A percentile compares a stretch with the other conserved stretches of the same genome.
Conservation (phyloP, 2,113 vertebrate species). For the Pteronura brasiliensis region DNA sequence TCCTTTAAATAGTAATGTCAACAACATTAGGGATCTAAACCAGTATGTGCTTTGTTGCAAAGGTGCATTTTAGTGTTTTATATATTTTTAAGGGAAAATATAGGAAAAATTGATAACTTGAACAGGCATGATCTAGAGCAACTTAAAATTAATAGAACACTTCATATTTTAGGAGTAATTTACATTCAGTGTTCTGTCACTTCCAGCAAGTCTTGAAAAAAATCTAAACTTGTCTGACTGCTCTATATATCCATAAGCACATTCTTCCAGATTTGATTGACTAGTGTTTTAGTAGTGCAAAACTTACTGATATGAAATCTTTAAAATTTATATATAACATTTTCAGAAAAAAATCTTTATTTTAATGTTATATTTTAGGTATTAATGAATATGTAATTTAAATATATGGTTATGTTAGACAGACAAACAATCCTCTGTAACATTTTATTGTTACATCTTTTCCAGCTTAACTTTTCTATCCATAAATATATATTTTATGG, state of each 20-base stretch:
- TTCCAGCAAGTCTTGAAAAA: constrained; percentile 46
- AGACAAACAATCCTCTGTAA: not conserved
- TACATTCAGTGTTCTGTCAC: constrained; percentile 65
- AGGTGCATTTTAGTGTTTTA: constrained; percentile 68
- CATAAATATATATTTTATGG: not conserved
- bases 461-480: not conserved
- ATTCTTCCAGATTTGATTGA: not conserved
- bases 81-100: constrained; percentile 26
- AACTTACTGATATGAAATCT: not conserved
- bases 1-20: not conserved
- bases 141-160: constrained; percentile 77
- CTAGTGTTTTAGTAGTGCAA: not conserved
- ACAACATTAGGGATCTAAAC: not conserved
- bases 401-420: not conserved
- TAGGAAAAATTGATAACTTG: constrained; percentile 66
- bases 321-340: not conserved
- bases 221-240: constrained; percentile 52
- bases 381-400: not conserved
- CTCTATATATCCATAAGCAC: not conserved
- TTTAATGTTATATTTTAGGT: not conserved
- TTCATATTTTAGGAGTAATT: constrained; percentile 73
- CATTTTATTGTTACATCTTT: not conserved
- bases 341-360: not conserved
- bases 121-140: constrained; percentile 67
- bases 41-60: constrained; percentile 51